Percentiles rank a stretch among this genome's conserved stretches.
phyloP scores from a whole-genome alignment of 2,113 vertebrate genomes.

The Microtus ochrogaster region DNA sequence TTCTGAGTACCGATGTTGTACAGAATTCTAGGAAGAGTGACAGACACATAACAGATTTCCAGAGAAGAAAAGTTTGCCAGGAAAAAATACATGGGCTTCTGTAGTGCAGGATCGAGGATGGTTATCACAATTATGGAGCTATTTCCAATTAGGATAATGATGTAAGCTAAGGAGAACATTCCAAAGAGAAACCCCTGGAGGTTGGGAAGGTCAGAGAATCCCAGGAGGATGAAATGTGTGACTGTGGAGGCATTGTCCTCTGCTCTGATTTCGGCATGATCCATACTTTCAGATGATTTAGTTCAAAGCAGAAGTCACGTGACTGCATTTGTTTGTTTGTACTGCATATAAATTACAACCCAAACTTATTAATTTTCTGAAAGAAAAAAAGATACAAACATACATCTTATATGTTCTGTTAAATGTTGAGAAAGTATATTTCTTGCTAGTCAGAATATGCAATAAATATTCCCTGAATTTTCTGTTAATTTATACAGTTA shows the following conservation, averaged over 20 bases:
- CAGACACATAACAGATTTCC: slow-evolving; percentile 53
- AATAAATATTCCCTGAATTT: background rate
- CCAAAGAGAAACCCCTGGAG: slow-evolving; percentile 21
- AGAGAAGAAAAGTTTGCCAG: slow-evolving; percentile 35
- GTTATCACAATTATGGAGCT: slow-evolving; percentile 27
- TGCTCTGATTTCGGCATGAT: too few species aligned
- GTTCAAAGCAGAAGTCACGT: background rate
- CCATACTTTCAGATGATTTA: background rate
- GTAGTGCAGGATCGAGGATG: background rate
- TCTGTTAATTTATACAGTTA: background rate
- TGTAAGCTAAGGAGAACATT: slow-evolving; percentile 3
- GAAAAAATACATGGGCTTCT: slow-evolving; percentile 60
- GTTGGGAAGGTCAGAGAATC: slow-evolving; percentile 42
- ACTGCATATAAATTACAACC: background rate
- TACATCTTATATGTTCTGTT: rapidly evolving
- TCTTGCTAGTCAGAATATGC: rapidly evolving
- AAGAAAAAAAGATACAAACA: background rate
- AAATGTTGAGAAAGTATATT: background rate
- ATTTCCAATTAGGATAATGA: slow-evolving; percentile 51
- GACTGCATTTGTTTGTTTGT: background rate
- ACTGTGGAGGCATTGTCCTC: background rate
- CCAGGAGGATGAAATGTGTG: slow-evolving; percentile 34
- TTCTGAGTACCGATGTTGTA: slow-evolving; percentile 24
- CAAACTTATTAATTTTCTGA: background rate
- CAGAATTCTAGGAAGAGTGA: slow-evolving; percentile 54